Evolutionary conservation across 2,113 vertebrate genomes (phyloP).

Genomic region (Ammospiza caudacuta): DNA sequence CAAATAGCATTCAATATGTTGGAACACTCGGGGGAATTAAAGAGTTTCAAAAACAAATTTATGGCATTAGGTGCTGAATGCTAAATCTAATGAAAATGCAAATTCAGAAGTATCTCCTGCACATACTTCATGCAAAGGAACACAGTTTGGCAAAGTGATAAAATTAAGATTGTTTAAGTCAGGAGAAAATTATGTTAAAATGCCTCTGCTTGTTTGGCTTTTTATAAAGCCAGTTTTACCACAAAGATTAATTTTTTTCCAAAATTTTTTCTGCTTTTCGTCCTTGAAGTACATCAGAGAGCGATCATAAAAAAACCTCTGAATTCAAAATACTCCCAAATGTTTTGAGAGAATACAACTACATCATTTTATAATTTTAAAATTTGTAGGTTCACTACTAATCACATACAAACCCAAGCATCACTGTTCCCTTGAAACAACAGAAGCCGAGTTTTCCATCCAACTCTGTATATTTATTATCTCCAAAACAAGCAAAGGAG

Average conservation of each 20-base stretch:
- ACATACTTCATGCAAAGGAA: conserved; percentile 56
- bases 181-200: conserved; percentile 48
- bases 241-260: conserved; percentile 16
- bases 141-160: conserved; percentile 65
- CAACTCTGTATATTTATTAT: background rate
- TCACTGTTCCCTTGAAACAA: background rate
- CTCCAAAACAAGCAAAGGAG: background rate
- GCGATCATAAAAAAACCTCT: background rate
- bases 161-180: conserved; percentile 69
- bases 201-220: conserved; percentile 14
- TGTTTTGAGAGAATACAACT: background rate
- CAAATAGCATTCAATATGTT: conserved; percentile 79
- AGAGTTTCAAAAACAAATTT: conserved; percentile 81
- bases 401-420: background rate
- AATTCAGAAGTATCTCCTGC: conserved; percentile 62
- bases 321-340: background rate
- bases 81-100: conserved; percentile 82
- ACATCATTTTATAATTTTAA: background rate
- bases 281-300: background rate
- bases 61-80: conserved; percentile 77
- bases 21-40: conserved; percentile 75
- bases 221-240: conserved; percentile 28
- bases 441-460: background rate
- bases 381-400: background rate
- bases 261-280: background rate